These are phyloP conservation scores for Aspidiotus destructor DNA, from an alignment of 2,888 invertebrate species.

Conservation along the genomic window DNA sequence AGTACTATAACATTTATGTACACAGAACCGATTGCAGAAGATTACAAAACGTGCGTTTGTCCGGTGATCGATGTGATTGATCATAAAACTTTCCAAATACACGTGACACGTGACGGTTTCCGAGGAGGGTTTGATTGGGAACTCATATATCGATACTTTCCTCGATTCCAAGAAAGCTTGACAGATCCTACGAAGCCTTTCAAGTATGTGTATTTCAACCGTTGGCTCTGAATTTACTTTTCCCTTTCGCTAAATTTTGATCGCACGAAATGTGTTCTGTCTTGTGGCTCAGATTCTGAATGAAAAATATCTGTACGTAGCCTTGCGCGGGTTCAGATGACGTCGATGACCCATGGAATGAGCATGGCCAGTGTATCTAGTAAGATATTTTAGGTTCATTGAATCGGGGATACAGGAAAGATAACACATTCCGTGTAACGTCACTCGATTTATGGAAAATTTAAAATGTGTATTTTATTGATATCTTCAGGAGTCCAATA, in stretches of 20 bases:
- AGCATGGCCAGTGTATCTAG: too few relatives aligned
- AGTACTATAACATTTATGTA: too few relatives aligned
- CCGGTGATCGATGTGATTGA: slow-evolving; percentile 89
- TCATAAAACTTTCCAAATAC: slow-evolving; percentile 81
- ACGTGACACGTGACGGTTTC: slow-evolving; percentile 89
- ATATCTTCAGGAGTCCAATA: slow-evolving; percentile 64
- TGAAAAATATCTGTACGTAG: background rate
- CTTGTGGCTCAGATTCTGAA: too few relatives aligned
- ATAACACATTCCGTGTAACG: too few relatives aligned
- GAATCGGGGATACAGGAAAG: too few relatives aligned
- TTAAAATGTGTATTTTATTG: background rate
- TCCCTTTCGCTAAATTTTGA: too few relatives aligned
- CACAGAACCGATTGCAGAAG: slow-evolving; percentile 71
- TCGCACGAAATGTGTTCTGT: too few relatives aligned
- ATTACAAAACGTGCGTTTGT: slow-evolving; percentile 80
- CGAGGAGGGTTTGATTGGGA: slow-evolving; percentile 96
- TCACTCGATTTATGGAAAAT: background rate
- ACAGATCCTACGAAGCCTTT: slow-evolving; percentile 71
- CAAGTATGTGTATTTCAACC: slow-evolving; percentile 49
- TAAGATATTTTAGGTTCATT: too few relatives aligned
- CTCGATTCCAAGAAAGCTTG: slow-evolving; percentile 62
- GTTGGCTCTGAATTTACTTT: background rate
- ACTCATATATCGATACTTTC: slow-evolving; percentile 88
- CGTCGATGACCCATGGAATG: too few relatives aligned
- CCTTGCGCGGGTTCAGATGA: too few relatives aligned